These are phyloP conservation scores for Synergus laeviventris DNA, from an alignment of 2,888 invertebrate genomes.

Conservation along the genomic window DNA sequence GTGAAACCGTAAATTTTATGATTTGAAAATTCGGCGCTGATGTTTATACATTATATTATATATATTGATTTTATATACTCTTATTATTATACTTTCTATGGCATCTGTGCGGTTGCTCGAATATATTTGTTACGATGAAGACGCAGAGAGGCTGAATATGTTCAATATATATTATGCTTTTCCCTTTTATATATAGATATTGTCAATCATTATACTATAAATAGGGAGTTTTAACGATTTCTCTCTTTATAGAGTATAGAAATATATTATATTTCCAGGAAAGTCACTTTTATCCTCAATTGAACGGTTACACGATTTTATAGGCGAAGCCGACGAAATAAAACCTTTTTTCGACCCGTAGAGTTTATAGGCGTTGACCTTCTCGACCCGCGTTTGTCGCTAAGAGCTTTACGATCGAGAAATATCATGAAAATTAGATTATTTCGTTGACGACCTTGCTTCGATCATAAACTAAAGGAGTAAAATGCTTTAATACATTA, in stretches of 20 bases:
- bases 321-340: slow-evolving; percentile 42
- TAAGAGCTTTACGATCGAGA: slow-evolving; percentile 40
- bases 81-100: slow-evolving; percentile 15
- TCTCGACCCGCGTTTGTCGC: slow-evolving; percentile 16
- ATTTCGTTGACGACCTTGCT: slow-evolving; percentile 34
- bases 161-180: slow-evolving; percentile 11
- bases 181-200: neutral
- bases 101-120: slow-evolving; percentile 13
- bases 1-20: slow-evolving; percentile 70
- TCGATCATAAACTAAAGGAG: slow-evolving; percentile 18
- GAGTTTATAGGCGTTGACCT: slow-evolving; percentile 23
- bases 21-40: slow-evolving; percentile 64
- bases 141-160: neutral
- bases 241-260: slow-evolving; percentile 4
- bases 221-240: neutral
- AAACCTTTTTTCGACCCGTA: slow-evolving; percentile 15
- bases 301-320: slow-evolving; percentile 55
- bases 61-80: slow-evolving; percentile 47
- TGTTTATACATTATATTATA: slow-evolving; percentile 56
- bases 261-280: neutral
- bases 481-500: slow-evolving; percentile 1
- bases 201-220: neutral
- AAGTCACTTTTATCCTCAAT: slow-evolving; percentile 47
- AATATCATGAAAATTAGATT: slow-evolving; percentile 45
- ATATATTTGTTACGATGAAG: slow-evolving; percentile 36